phyloP scores from a whole-genome alignment of 2,888 invertebrate genomes.

The Spisula subtruncata region DNA sequence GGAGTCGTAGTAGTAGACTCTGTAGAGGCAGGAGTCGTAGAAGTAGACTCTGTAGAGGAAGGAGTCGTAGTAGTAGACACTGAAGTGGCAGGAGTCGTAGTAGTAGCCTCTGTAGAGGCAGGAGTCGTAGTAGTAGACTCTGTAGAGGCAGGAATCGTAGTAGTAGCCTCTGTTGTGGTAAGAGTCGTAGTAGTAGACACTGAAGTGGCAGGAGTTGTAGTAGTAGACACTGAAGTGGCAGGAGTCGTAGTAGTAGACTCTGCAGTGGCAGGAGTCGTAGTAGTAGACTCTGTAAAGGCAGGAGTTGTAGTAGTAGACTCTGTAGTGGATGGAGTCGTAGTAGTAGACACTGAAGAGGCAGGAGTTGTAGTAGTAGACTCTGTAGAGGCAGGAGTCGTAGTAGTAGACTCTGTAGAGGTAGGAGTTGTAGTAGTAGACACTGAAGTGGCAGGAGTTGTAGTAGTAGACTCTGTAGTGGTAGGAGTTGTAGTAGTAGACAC shows the following conservation, averaged over 20 bases:
- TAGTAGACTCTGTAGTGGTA: not conserved
- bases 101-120: not conserved
- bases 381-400: not conserved
- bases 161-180: too few species aligned
- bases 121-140: not conserved
- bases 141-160: too few species aligned
- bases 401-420: not conserved
- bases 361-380: not conserved
- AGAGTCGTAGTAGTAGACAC: not conserved
- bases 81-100: too few species aligned
- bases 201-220: not conserved
- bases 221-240: too few species aligned
- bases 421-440: slow-evolving; percentile 10
- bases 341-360: not conserved
- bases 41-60: too few species aligned
- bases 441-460: slow-evolving; percentile 18
- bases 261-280: not conserved
- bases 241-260: not conserved
- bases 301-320: not conserved
- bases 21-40: not conserved
- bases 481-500: slow-evolving; percentile 23
- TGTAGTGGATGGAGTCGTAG: not conserved
- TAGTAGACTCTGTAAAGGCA: too few species aligned
- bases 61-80: not conserved
- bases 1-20: not conserved